Evolutionary conservation across 2,797 vertebrate genomes (phyloP).

Genomic region (Okamejei kenojei): DNA sequence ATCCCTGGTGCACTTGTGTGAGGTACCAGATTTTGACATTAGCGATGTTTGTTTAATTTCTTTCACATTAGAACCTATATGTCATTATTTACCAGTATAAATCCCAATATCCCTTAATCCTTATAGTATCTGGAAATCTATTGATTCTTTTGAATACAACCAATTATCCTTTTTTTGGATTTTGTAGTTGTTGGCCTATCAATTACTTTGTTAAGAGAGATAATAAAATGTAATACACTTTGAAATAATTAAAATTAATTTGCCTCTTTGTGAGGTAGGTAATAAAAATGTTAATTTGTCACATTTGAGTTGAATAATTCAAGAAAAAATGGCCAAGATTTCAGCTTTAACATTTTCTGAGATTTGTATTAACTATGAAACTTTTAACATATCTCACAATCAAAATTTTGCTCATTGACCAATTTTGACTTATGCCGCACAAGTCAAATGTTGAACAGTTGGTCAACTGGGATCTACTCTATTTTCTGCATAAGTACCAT

Average conservation of each 20-base stretch:
- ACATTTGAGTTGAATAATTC: neutral
- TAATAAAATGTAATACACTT: neutral
- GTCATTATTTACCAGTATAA: neutral
- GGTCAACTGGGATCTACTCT: neutral
- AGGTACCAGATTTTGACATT: neutral
- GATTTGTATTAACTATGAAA: neutral
- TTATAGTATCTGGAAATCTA: no score
- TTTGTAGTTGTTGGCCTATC: no score
- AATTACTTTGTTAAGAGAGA: neutral
- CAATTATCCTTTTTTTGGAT: neutral
- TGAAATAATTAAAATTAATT: neutral
- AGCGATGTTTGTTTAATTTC: neutral
- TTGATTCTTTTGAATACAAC: neutral
- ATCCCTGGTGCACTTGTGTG: neutral
- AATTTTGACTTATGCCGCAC: neutral
- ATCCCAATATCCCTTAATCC: no score
- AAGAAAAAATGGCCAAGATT: neutral
- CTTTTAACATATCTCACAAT: neutral
- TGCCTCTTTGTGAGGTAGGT: neutral
- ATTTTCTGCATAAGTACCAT: neutral
- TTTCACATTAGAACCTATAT: neutral
- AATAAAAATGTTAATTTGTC: neutral
- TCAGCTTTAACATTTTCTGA: neutral
- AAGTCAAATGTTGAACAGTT: neutral
- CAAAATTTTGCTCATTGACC: neutral